Percentiles rank a stretch among this genome's conserved stretches.
These are phyloP conservation scores for Bovichtus variegatus DNA, from an alignment of 2,797 vertebrate genomes.

Conservation along the genomic window DNA sequence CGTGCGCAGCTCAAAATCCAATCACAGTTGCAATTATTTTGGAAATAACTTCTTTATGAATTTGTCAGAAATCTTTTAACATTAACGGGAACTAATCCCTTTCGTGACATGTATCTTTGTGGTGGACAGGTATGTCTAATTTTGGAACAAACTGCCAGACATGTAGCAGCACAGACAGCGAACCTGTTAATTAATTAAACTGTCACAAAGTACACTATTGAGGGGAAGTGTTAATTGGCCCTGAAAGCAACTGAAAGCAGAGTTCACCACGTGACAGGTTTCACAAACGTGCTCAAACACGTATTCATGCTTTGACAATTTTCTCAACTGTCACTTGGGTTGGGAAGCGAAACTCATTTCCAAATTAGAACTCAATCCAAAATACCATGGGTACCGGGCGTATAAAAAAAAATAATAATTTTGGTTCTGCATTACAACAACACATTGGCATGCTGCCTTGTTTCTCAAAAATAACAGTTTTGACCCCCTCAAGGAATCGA, in stretches of 20 bases:
- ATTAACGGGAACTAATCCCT: neutral
- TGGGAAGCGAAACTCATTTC: no score
- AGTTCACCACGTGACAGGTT: constrained; percentile 32
- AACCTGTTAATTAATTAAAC: constrained; percentile 43
- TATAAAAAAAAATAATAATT: no score
- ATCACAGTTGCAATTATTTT: neutral
- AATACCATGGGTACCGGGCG: no score
- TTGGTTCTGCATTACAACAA: no score
- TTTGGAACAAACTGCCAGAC: constrained; percentile 13
- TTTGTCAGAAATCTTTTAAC: neutral
- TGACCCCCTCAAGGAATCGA: no score
- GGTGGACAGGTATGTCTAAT: constrained; percentile 6
- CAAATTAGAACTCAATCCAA: no score
- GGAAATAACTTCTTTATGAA: neutral
- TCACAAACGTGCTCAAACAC: neutral
- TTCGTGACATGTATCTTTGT: neutral
- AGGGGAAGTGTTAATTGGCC: constrained; percentile 45
- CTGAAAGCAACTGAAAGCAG: constrained; percentile 20
- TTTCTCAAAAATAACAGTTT: no score
- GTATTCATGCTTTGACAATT: neutral
- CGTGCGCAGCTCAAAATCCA: neutral
- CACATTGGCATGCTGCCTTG: no score
- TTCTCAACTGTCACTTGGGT: neutral
- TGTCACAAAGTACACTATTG: constrained; percentile 14
- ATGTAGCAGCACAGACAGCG: constrained; percentile 5